These are phyloP conservation scores for Agelastica alni DNA, from an alignment of 2,888 invertebrate genomes.

Conservation along the genomic window DNA sequence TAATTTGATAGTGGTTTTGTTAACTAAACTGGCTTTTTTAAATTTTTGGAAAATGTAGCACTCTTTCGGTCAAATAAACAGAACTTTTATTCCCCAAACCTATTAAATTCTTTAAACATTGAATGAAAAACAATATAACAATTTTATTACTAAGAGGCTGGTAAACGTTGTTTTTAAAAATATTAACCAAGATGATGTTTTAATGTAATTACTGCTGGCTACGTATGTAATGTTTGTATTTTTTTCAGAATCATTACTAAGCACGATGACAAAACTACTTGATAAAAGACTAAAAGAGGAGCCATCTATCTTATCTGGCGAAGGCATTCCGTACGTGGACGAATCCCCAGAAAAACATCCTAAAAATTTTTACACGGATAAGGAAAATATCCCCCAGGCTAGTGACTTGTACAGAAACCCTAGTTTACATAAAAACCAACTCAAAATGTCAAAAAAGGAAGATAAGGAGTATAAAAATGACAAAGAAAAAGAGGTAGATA, in stretches of 20 bases:
- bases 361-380: conserved; percentile 44
- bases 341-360: conserved; percentile 64
- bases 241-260: conserved; percentile 77
- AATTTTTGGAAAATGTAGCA: too few species aligned
- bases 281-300: conserved; percentile 73
- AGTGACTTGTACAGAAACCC: conserved; percentile 58
- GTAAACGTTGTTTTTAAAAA: too few species aligned
- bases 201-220: too few species aligned
- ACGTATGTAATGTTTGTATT: conserved; percentile 30
- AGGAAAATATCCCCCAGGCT: conserved; percentile 51
- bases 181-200: too few species aligned
- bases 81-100: too few species aligned
- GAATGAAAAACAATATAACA: too few species aligned
- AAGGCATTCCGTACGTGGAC: conserved; percentile 74
- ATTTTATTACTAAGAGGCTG: too few species aligned
- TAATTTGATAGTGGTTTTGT: too few species aligned
- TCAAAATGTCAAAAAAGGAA: conserved; percentile 39
- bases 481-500: conserved; percentile 58
- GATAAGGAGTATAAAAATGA: conserved; percentile 55
- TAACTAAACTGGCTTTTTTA: too few species aligned
- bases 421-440: conserved; percentile 59
- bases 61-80: too few species aligned
- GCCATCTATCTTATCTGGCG: conserved; percentile 54
- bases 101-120: too few species aligned
- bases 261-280: conserved; percentile 83